phyloP scores from a whole-genome alignment of 2,113 vertebrate genomes.

The Leptobrachium leishanense region DNA sequence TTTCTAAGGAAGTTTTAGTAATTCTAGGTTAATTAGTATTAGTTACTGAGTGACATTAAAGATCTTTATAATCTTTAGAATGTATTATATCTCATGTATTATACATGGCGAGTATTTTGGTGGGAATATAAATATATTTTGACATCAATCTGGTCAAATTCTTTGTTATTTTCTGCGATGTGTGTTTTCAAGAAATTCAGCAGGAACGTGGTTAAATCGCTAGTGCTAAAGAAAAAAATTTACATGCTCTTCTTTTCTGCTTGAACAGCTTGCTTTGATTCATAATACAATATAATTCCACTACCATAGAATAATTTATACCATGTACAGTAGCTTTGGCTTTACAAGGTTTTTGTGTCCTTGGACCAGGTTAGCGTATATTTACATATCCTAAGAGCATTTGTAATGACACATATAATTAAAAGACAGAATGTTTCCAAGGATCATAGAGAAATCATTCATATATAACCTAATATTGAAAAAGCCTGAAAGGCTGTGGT shows the following conservation, averaged over 20 bases:
- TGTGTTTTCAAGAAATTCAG: no score
- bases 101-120: no score
- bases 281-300: background rate
- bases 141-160: no score
- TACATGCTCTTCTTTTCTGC: background rate
- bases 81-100: no score
- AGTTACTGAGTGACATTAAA: no score
- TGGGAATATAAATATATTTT: no score
- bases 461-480: slow-evolving; percentile 35
- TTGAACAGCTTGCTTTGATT: background rate
- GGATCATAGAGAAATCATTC: slow-evolving; percentile 37
- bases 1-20: no score
- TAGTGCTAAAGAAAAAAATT: slow-evolving; percentile 13
- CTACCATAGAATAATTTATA: slow-evolving; percentile 9
- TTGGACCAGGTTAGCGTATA: slow-evolving; percentile 23
- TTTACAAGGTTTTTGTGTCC: slow-evolving; percentile 38
- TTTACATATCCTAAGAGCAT: slow-evolving; percentile 46
- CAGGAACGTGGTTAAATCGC: no score
- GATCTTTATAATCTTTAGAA: no score
- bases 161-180: no score
- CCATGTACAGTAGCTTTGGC: background rate
- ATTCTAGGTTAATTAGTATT: no score
- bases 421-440: slow-evolving; percentile 35
- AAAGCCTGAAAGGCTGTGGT: slow-evolving; percentile 29
- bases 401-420: slow-evolving; percentile 38